Base-by-base conservation (phyloP, 2,888 invertebrate species). In the Trimorus sp. region DNA sequence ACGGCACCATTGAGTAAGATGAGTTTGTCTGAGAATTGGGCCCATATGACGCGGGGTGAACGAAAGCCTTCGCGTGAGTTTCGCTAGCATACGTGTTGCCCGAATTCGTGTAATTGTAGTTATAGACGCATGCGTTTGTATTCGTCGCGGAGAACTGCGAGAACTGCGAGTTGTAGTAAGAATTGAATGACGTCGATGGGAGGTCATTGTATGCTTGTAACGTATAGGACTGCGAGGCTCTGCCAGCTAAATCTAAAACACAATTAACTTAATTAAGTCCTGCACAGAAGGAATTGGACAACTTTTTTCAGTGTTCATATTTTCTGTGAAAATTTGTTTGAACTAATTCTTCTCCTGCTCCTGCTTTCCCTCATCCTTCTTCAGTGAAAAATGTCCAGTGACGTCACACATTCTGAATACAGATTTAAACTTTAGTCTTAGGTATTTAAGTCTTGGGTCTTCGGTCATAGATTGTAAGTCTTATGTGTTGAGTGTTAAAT, bases 61-160 rank as follows among this genome's bases (percentile, higher is more conserved):
- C 85, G 36, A 87, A 88, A 7, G 83, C 70, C 48, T 86, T 88
- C 12, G 83, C 63, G 11, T 86, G 84, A 14, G 66, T 74, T 1
- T 87, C 87, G 7, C 85, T 81, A 1, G 73, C 71, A 9, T 88
- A 89, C 7, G 84, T 84, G 16, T 80, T 85, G 26, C 86, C 84
- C 2, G 89, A 85, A 75, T 88, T 90, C n/a, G 89, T 88, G 69
- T 90, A 90, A 83, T 90, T 90, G 58, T 90, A 91, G 70, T 88
- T 90, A 76, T 89, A 91, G 81, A 86, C 86, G 75, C 88, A 84
- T 42, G 89, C 84, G 77, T 88, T 90, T 14, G 87, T 84, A 75
- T 86, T 89, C 4, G 90, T 82, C 14, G 90, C 88, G 26, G 91
- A 91, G 82, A 86, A 90, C 70, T 88, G 90, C 11, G 90, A 88